phyloP scores from a whole-genome alignment of 2,113 vertebrate genomes.

The Percopsis transmontana region DNA sequence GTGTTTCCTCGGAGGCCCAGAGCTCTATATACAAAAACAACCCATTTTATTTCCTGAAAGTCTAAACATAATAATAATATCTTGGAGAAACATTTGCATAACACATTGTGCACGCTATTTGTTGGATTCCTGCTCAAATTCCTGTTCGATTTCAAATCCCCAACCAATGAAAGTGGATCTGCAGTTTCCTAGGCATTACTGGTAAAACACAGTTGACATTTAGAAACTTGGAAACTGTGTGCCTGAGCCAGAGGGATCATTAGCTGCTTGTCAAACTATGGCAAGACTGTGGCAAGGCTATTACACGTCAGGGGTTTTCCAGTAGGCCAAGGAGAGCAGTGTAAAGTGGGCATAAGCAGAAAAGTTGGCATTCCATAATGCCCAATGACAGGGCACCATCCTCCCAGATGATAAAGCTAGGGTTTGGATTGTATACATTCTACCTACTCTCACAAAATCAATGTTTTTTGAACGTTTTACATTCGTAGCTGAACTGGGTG shows the following conservation, averaged over 20 bases:
- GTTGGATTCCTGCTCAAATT: slow-evolving; percentile 51
- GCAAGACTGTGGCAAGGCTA: slow-evolving; percentile 4
- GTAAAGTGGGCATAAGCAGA: neutral
- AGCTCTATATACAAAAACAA: slow-evolving; percentile 40
- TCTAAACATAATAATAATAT: slow-evolving; percentile 20
- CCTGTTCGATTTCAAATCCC: slow-evolving; percentile 52
- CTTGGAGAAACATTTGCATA: slow-evolving; percentile 49
- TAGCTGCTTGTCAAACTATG: slow-evolving; percentile 29
- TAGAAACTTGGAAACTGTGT: slow-evolving; percentile 54
- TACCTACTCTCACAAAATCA: neutral
- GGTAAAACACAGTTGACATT: slow-evolving; percentile 40
- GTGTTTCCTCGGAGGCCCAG: slow-evolving; percentile 25
- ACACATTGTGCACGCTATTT: slow-evolving; percentile 50
- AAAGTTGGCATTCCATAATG: no score
- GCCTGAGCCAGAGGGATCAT: slow-evolving; percentile 50
- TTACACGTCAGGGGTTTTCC: slow-evolving; percentile 45
- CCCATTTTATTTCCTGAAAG: slow-evolving; percentile 39
- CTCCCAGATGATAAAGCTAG: no score
- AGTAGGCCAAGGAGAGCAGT: slow-evolving; percentile 17
- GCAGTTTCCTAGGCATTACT: slow-evolving; percentile 30
- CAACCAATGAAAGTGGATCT: slow-evolving; percentile 45
- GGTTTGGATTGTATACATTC: neutral
- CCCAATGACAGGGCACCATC: no score
- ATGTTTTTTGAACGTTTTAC: slow-evolving; percentile 8
- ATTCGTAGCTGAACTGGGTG: no score